These are phyloP conservation scores for Agrilus planipennis DNA, from an alignment of 1,140 invertebrate species.

Conservation along the genomic window DNA sequence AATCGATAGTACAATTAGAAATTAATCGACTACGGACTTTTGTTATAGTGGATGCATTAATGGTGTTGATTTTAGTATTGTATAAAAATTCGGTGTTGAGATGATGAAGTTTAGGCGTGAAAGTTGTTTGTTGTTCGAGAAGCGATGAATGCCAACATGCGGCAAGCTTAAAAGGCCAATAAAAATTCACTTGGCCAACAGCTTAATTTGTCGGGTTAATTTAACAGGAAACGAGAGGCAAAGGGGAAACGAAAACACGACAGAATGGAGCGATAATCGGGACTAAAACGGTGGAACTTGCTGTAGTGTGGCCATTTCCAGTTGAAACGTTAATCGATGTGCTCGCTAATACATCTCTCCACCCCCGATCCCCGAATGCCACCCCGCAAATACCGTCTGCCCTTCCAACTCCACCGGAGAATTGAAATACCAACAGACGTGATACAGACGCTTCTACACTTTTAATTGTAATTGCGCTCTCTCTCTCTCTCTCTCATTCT, in stretches of 20 bases:
- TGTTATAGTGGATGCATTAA: no score
- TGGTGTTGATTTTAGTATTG: no score
- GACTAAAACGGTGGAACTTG: conserved; percentile 17
- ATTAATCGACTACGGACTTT: no score
- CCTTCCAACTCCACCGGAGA: not conserved
- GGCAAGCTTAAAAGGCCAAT: not conserved
- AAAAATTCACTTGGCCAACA: not conserved
- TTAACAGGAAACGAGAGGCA: not conserved
- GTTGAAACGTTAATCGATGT: conserved; percentile 26
- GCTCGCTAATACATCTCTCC: conserved; percentile 20
- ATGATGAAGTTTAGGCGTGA: not conserved
- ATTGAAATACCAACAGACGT: not conserved
- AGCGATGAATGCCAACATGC: not conserved
- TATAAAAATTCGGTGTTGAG: not conserved
- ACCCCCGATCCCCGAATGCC: conserved; percentile 7
- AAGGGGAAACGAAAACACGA: not conserved
- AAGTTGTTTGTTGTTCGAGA: not conserved
- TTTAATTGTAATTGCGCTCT: conserved; percentile 1
- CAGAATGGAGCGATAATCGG: conserved; percentile 16
- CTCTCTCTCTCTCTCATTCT: no score
- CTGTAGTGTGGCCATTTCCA: conserved; percentile 24
- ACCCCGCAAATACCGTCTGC: conserved; percentile 7
- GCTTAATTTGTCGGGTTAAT: not conserved
- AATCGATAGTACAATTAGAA: no score
- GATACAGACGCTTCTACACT: not conserved